phyloP scores from a whole-genome alignment of 2,113 vertebrate species.

The Stegostoma tigrinum region DNA sequence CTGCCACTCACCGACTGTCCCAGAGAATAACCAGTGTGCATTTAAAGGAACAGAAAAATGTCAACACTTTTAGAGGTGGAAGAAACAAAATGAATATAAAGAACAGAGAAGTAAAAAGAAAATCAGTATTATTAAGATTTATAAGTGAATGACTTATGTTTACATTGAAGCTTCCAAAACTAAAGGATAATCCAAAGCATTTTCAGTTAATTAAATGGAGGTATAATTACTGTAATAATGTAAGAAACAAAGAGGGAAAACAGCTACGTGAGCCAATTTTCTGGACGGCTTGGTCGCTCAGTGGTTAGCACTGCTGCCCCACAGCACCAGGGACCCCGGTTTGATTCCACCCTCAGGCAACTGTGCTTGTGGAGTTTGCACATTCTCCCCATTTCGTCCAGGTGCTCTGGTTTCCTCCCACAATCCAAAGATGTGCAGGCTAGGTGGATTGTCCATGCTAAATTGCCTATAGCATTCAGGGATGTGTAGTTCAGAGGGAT shows the following conservation, averaged over 20 bases:
- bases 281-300: too few relatives aligned
- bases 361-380: too few relatives aligned
- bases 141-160: background rate
- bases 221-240: background rate
- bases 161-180: background rate
- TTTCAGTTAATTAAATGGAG: background rate
- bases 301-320: too few relatives aligned
- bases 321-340: too few relatives aligned
- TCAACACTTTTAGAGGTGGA: background rate
- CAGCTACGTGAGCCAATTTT: background rate
- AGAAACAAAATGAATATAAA: background rate
- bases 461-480: too few relatives aligned
- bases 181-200: background rate
- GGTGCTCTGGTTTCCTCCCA: too few relatives aligned
- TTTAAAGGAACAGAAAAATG: background rate
- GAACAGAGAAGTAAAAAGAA: background rate
- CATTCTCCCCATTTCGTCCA: too few relatives aligned
- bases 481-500: too few relatives aligned
- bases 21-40: background rate
- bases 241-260: background rate
- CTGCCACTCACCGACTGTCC: background rate
- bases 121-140: background rate
- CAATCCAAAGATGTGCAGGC: too few relatives aligned
- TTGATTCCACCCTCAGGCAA: too few relatives aligned
- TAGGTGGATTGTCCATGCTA: too few relatives aligned